Percentiles rank a stretch among this genome's conserved stretches.
Evolutionary conservation across 2,888 invertebrate genomes (phyloP).

Genomic region (Protula sp.): DNA sequence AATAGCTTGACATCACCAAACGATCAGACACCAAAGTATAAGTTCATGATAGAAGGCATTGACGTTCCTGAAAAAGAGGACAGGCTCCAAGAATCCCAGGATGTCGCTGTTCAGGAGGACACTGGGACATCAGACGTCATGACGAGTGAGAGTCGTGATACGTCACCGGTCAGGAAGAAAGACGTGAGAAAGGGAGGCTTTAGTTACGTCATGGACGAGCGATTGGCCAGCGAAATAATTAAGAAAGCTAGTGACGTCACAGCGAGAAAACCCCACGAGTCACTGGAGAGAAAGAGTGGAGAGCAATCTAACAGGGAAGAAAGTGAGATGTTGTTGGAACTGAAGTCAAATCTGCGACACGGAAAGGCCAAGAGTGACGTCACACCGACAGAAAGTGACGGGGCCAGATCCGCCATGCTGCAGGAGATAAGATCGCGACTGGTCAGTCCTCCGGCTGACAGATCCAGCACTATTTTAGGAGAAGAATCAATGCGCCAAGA

Average conservation of each 20-base stretch:
- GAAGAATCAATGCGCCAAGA: too few species aligned
- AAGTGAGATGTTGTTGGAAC: conserved; percentile 4
- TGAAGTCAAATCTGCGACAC: conserved; percentile 9
- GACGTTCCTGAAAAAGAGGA: conserved; percentile 17
- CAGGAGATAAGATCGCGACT: not conserved
- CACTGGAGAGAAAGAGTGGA: conserved; percentile 12
- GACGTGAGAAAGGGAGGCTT: conserved; percentile 17
- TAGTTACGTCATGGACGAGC: conserved; percentile 21
- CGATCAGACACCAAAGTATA: conserved; percentile 14
- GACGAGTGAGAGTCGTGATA: not conserved
- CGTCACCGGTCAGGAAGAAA: not conserved
- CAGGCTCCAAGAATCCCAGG: not conserved
- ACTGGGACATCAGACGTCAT: too few species aligned
- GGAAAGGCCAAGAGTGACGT: not conserved
- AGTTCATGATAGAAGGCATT: conserved; percentile 26
- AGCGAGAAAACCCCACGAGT: conserved; percentile 21
- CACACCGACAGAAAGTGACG: too few species aligned
- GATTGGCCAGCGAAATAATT: conserved; percentile 16
- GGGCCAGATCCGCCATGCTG: conserved; percentile 1
- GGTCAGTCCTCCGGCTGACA: too few species aligned
- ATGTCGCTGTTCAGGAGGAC: not conserved
- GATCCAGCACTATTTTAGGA: too few species aligned
- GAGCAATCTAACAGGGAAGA: conserved; percentile 2
- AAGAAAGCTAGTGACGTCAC: conserved; percentile 20
- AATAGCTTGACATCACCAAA: not conserved